Conservation (phyloP, 37 sponge, comb jelly and placozoan species). For the Ianthella basta region DNA sequence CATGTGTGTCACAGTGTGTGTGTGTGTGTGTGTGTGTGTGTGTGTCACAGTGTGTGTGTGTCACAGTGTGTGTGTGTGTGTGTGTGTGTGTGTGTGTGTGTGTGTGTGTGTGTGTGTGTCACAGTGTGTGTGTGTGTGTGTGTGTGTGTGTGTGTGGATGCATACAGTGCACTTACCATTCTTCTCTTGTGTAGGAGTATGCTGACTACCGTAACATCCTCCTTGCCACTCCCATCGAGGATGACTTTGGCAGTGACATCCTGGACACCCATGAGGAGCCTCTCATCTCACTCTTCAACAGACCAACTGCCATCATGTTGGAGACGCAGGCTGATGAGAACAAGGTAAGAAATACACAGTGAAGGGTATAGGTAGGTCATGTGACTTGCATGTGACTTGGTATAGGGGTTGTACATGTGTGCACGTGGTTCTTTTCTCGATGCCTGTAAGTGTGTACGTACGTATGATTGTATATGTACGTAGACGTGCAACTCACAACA, state of each 20-base stretch:
- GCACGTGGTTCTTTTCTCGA: no score
- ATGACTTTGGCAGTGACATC: constrained; percentile 65
- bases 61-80: not conserved
- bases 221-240: constrained; percentile 49
- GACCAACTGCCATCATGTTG: constrained; percentile 42
- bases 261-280: constrained; percentile 23
- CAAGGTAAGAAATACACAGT: constrained; percentile 41
- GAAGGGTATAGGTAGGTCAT: no score
- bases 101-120: constrained; percentile 3
- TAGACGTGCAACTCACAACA: no score
- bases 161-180: no score
- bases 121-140: constrained; percentile 29
- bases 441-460: no score
- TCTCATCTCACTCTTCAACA: constrained; percentile 22
- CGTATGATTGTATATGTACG: no score
- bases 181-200: constrained; percentile 33
- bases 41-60: no score
- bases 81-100: not conserved
- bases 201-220: constrained; percentile 63
- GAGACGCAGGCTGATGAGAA: constrained; percentile 54
- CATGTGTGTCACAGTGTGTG: no score
- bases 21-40: no score
- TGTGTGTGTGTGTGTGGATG: no score
- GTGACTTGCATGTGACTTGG: no score
- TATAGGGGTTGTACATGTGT: no score